phyloP scores from a whole-genome alignment of 2,888 invertebrate genomes.

The Latrodectus elegans region DNA sequence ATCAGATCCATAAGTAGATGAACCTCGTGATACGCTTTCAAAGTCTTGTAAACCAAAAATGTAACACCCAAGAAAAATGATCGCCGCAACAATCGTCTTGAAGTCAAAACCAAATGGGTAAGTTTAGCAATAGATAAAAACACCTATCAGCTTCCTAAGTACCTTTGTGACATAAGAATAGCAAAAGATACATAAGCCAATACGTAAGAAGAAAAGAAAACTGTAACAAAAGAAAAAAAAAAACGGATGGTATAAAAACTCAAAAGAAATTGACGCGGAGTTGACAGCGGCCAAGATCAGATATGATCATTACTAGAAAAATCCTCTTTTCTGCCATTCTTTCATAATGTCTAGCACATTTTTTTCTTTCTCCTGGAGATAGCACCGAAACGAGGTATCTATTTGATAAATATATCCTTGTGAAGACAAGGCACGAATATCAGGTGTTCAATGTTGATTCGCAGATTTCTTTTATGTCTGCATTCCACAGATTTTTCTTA shows the following conservation, averaged over 20 bases:
- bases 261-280: conserved; percentile 35
- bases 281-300: conserved; percentile 44
- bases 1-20: no score
- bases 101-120: conserved; percentile 1
- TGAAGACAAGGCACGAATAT: conserved; percentile 45
- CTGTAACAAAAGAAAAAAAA: conserved; percentile 4
- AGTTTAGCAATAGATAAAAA: conserved; percentile 18
- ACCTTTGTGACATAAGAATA: conserved; percentile 30
- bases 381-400: conserved; percentile 26
- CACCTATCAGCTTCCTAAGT: conserved; percentile 42
- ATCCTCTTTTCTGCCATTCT: conserved; percentile 12
- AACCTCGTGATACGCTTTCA: no score
- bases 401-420: conserved; percentile 51
- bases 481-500: conserved; percentile 27
- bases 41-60: no score
- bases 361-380: conserved; percentile 9
- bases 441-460: conserved; percentile 56
- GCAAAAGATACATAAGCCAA: conserved; percentile 21
- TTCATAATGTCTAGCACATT: conserved; percentile 49
- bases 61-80: no score
- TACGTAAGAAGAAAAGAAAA: conserved; percentile 6
- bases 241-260: conserved; percentile 12
- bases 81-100: no score
- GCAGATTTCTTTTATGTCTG: conserved; percentile 58
- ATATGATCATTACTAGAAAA: conserved; percentile 54